Conservation (phyloP, 2,797 vertebrate genomes). For the Anableps anableps region DNA sequence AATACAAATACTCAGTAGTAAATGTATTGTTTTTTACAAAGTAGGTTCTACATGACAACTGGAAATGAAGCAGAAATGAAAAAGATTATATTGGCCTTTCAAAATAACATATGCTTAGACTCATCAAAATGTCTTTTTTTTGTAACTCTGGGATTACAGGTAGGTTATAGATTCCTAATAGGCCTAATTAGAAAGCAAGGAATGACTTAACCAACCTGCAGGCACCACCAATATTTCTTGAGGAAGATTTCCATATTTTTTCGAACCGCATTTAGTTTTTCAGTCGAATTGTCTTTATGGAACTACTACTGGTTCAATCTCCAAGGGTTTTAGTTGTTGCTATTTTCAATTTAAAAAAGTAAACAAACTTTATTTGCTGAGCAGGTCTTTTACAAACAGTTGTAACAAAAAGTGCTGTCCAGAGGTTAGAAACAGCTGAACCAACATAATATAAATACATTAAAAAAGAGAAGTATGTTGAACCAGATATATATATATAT, state of each 20-base stretch:
- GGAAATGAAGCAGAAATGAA: background rate
- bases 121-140: background rate
- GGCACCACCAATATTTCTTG: background rate
- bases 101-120: background rate
- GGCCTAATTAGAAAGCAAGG: background rate
- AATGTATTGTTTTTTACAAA: too few species aligned
- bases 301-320: background rate
- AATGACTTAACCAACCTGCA: background rate
- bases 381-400: background rate
- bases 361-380: background rate
- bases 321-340: background rate
- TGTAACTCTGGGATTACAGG: background rate
- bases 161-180: background rate
- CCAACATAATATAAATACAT: background rate
- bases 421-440: background rate
- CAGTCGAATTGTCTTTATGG: background rate
- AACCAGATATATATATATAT: too few species aligned
- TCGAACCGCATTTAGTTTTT: background rate
- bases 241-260: background rate
- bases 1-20: background rate
- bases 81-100: background rate
- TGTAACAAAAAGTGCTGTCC: background rate
- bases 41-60: too few species aligned
- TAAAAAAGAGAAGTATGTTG: background rate
- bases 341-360: background rate